Base-by-base conservation (phyloP, 2,113 vertebrate species). In the Meleagris gallopavo region DNA sequence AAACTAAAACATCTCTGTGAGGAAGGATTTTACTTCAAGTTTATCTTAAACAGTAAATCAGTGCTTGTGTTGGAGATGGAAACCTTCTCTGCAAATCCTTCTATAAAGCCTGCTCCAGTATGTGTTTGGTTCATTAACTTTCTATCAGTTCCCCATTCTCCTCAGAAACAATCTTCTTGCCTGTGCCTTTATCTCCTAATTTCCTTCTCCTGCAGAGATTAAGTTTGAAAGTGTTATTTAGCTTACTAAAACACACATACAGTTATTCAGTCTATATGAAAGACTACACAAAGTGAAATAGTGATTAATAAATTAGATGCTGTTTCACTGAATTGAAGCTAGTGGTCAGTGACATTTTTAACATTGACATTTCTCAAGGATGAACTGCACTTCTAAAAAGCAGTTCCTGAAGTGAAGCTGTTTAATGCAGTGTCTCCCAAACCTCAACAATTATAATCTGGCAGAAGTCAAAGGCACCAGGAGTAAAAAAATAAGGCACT, bases 331-430 rank as follows among this genome's bases (percentile, higher is more conserved):
- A 69, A 67, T 77, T 77, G 32, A 54, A 93, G 75, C 62, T 54
- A 52, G 58, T 11, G 36, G 60, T 6, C 5, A 5, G 71, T 90
- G 81, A 87, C 79, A 45, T 76, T 90, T 94, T 90, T 95, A 95
- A 94, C 88, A 88, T 34, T 69, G 93, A 69, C 73, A 94, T 81
- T 94, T 95, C 89, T 67, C 64, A n/a, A 95, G 85, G 69, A 91
- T 83, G 89, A 95, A 79, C 41, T 60, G 69, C 48, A 18, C 72
- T 91, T 91, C 61, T 43, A 48, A 80, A 93, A 88, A 88, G n/a
- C 65, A 57, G 0, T 45, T 77, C 69, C 82, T 48, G 38, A 22
- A 91, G 82, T n/a, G 74, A 82, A 46, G 32, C 11, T 45, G n/a
- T 67, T 87, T 57, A 71, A 89, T 30, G 50, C 25, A 83, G 38